phyloP scores from a whole-genome alignment of 2,797 vertebrate genomes.

The Muscicapa comitata region DNA sequence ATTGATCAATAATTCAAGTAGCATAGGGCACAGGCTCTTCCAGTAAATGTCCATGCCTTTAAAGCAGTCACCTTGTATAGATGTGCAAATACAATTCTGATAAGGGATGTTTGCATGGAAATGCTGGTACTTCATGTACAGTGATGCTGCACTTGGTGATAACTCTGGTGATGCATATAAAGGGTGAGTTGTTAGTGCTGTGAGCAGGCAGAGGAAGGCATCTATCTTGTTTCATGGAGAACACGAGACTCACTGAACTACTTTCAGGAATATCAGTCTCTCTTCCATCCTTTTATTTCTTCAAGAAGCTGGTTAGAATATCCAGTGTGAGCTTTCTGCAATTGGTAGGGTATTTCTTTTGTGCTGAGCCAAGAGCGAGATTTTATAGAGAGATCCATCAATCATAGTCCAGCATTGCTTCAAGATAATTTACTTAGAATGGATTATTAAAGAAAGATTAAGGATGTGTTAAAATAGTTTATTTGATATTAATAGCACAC shows the following conservation, averaged over 20 bases:
- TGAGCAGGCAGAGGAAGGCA: background rate
- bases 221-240: background rate
- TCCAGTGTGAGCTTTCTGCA: background rate
- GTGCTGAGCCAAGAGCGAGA: background rate
- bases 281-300: background rate
- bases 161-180: background rate
- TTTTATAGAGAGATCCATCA: background rate
- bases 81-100: constrained; percentile 43
- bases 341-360: background rate
- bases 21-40: background rate
- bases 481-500: constrained; percentile 38
- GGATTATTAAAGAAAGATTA: constrained; percentile 59
- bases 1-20: constrained; percentile 61
- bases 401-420: constrained; percentile 11
- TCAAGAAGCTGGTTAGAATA: background rate
- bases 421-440: constrained; percentile 49
- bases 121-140: background rate
- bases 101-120: constrained; percentile 25
- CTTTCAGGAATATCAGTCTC: background rate
- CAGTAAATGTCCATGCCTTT: background rate
- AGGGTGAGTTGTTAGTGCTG: accelerated
- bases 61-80: background rate
- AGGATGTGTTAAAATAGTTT: constrained; percentile 35
- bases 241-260: background rate
- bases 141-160: background rate